Percentiles rank a stretch among this genome's conserved stretches.
These are phyloP conservation scores for Piprites chloris DNA, from an alignment of 2,113 vertebrate genomes.

Conservation along the genomic window DNA sequence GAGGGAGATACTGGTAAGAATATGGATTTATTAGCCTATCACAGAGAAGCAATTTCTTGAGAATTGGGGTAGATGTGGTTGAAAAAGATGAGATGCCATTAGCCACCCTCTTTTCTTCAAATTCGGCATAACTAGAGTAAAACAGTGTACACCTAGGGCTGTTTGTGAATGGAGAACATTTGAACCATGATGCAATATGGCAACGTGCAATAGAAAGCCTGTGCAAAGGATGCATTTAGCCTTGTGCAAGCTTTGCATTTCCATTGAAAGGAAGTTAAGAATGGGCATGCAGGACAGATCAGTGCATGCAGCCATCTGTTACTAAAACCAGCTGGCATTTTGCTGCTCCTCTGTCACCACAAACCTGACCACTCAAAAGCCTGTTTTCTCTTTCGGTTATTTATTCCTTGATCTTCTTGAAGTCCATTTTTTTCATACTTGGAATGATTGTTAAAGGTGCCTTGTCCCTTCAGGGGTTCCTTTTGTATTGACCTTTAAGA, in stretches of 20 bases:
- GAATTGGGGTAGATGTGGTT: neutral
- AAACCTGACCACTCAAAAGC: neutral
- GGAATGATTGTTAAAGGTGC: neutral
- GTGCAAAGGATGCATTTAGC: neutral
- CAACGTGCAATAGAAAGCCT: conserved; percentile 6
- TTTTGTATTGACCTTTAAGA: conserved; percentile 26
- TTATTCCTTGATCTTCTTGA: conserved; percentile 19
- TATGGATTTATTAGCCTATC: neutral
- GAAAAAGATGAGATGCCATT: neutral
- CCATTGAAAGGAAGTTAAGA: conserved; percentile 27
- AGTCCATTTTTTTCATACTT: neutral
- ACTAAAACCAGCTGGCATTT: conserved; percentile 48
- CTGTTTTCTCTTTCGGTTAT: neutral
- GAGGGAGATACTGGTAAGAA: neutral
- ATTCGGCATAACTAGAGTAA: neutral
- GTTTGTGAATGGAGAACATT: neutral
- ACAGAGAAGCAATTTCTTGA: neutral
- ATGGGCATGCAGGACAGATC: conserved; percentile 37
- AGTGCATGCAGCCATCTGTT: conserved; percentile 42
- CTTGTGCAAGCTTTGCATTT: conserved; percentile 22
- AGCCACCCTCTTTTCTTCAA: neutral
- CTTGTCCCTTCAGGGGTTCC: neutral
- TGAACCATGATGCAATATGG: neutral
- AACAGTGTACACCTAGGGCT: neutral
- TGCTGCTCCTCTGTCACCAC: conserved; percentile 16